Conservation (phyloP, 2,888 invertebrate genomes). For the Drosophila antonietae region DNA sequence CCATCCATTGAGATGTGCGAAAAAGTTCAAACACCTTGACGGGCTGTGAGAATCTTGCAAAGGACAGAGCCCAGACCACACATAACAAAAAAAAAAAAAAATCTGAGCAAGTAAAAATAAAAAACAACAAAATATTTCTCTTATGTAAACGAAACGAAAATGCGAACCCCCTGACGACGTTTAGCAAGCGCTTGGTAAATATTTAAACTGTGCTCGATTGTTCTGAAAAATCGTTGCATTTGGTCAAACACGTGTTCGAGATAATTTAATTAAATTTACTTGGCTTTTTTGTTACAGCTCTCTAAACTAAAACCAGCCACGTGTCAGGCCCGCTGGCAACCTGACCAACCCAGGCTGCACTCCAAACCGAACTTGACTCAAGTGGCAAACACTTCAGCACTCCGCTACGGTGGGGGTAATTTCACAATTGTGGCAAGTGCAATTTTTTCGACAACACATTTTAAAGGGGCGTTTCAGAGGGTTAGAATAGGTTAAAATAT, state of each 20-base stretch:
- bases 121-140: slow-evolving; percentile 22
- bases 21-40: slow-evolving; percentile 61
- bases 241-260: slow-evolving; percentile 82
- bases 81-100: slow-evolving; percentile 12
- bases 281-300: slow-evolving; percentile 53
- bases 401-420: neutral
- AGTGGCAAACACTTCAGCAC: slow-evolving; percentile 74
- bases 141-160: slow-evolving; percentile 56
- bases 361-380: slow-evolving; percentile 45
- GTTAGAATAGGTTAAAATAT: neutral
- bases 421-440: slow-evolving; percentile 18
- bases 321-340: slow-evolving; percentile 48
- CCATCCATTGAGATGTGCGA: slow-evolving; percentile 52
- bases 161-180: slow-evolving; percentile 59
- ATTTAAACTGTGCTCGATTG: slow-evolving; percentile 76
- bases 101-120: slow-evolving; percentile 30
- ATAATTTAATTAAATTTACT: slow-evolving; percentile 83
- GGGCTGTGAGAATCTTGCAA: slow-evolving; percentile 35
- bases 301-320: slow-evolving; percentile 53
- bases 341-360: slow-evolving; percentile 33
- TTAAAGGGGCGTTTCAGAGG: neutral
- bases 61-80: neutral
- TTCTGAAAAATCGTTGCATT: slow-evolving; percentile 80
- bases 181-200: slow-evolving; percentile 70
- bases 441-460: neutral